Percentiles rank a stretch among this genome's conserved stretches.
These are phyloP conservation scores for Pseudocheirus occidentalis DNA, from an alignment of 2,797 vertebrate species.

Conservation along the genomic window DNA sequence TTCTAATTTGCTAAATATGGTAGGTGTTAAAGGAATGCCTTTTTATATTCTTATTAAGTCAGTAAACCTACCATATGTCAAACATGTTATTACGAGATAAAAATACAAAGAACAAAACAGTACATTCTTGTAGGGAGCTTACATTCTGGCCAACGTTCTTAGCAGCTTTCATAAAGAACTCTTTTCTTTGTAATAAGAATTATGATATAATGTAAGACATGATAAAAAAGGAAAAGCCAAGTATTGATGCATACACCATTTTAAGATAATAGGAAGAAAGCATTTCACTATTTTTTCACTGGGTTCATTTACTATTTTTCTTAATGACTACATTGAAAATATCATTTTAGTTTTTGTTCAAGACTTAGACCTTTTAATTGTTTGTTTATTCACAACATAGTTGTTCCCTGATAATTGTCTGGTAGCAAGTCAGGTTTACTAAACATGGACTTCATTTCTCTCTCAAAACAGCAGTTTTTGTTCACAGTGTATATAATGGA, in stretches of 20 bases:
- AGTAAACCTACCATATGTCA: too few relatives aligned
- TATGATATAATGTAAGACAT: background rate
- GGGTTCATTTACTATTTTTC: background rate
- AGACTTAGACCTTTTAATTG: background rate
- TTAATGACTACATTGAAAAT: background rate
- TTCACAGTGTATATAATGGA: conserved; percentile 36
- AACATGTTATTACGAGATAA: too few relatives aligned
- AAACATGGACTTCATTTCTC: conserved; percentile 40
- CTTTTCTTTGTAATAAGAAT: background rate
- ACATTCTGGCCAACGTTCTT: too few relatives aligned
- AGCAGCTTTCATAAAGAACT: background rate
- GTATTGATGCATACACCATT: background rate
- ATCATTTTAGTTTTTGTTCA: background rate
- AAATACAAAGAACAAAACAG: too few relatives aligned
- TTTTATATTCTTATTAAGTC: too few relatives aligned
- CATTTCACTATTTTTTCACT: background rate
- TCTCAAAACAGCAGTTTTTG: conserved; percentile 8
- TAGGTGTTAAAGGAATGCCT: too few relatives aligned
- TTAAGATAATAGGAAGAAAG: background rate
- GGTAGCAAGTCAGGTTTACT: background rate
- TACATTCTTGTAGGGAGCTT: too few relatives aligned
- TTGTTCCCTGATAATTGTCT: conserved; percentile 21
- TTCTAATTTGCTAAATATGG: too few relatives aligned
- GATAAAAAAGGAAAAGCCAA: background rate
- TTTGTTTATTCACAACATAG: background rate